Base-by-base conservation (phyloP, 2,888 invertebrate genomes). In the Agonopterix subpropinquella region DNA sequence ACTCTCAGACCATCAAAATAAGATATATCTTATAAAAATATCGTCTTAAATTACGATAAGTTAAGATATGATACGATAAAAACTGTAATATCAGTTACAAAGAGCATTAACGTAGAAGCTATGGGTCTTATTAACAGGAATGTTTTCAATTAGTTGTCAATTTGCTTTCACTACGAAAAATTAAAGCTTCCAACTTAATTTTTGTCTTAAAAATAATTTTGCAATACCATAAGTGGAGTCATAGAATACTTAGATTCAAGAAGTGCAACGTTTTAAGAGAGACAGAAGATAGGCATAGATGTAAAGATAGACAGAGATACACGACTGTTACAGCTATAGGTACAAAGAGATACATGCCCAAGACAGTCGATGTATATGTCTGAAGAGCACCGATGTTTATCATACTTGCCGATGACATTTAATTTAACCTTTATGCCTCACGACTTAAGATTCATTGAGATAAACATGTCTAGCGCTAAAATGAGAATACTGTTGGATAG, bases 21-120 rank as follows among this genome's bases (percentile, higher is more conserved):
- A 37, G 36, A 77, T 11, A 39, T 39, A 39, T 39, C 39, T 39
- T 42, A 42, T 8, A 11, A 42, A 42, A 11, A 11, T 55, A 60
- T 57, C 54, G 52, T 53, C 48, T 60, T 61, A 50, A 49, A 56
- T 59, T 58, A 54, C 28, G 28, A 5, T 5, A 28, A 5, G 28
- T 28, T 28, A 28, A 28, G 28, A 28, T 28, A 28, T 28, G 55
- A 54, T 55, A 59, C 49, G 51, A 57, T 61, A 56, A 36, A 64
- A 54, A 64, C 61, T 66, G 68, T 66, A 72, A 76, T 71, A 76
- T 73, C 67, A 71, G 64, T 69, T 28, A 28, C 1, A 28, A 61
- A 50, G 45, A 49, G 10, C 42, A 47, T 44, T 43, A 50, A 47
- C 15, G 41, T 51, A 48, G 48, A 57, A 50, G 51, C 50, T 50